Conservation (phyloP, 1,140 invertebrate species). For the Drosophila bocki region DNA sequence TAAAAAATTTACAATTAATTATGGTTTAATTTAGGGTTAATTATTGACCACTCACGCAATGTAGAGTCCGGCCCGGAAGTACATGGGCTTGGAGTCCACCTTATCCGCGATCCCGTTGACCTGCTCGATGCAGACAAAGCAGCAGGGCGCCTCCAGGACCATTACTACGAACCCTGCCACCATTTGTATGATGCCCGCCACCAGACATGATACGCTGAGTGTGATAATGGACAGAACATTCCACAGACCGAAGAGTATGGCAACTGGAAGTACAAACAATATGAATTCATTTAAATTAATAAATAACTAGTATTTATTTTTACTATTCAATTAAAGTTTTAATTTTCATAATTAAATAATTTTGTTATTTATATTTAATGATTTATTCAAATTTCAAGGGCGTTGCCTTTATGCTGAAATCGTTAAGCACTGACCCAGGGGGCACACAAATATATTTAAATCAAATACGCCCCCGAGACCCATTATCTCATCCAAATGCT, state of each 20-base stretch:
- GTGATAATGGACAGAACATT: constrained; percentile 91
- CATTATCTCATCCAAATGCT: constrained; percentile 30
- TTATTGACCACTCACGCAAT: constrained; percentile 89
- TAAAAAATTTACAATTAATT: constrained; percentile 1
- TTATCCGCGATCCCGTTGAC: constrained; percentile 93
- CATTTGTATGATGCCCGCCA: constrained; percentile 95
- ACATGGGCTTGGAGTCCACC: constrained; percentile 93
- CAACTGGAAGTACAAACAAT: constrained; percentile 88
- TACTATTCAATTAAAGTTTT: no score
- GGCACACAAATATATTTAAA: constrained; percentile 5
- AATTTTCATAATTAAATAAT: no score
- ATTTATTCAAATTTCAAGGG: constrained; percentile 3
- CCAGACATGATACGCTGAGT: constrained; percentile 88
- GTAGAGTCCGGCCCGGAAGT: constrained; percentile 95
- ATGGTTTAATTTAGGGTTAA: no score
- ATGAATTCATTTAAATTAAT: background rate
- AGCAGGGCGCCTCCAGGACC: constrained; percentile 96
- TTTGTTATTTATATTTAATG: background rate
- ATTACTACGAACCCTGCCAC: constrained; percentile 94
- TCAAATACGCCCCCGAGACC: constrained; percentile 35
- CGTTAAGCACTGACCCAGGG: constrained; percentile 6
- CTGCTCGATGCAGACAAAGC: constrained; percentile 97
- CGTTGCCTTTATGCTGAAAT: constrained; percentile 10
- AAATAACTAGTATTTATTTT: background rate
- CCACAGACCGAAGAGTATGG: constrained; percentile 93